A percentile compares a stretch with the other conserved stretches of the same genome.
Evolutionary conservation across 2,113 vertebrate genomes (phyloP).

Genomic region (Pycnonotus jocosus): DNA sequence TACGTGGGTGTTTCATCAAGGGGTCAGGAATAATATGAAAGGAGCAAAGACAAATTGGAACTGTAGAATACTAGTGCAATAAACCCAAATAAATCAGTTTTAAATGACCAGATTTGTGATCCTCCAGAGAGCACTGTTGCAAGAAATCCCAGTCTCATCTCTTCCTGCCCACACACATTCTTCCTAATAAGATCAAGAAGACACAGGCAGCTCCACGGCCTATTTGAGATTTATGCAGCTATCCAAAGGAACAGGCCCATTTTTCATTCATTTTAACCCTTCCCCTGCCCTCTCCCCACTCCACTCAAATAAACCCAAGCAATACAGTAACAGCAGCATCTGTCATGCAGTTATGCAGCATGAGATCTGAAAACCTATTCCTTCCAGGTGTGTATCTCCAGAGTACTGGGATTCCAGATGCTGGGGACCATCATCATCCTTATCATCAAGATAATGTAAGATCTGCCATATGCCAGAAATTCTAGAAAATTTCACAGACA

Average conservation of each 20-base stretch:
- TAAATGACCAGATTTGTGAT: constrained; percentile 52
- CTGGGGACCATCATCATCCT: neutral
- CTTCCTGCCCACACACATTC: constrained; percentile 9
- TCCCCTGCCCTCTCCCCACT: neutral
- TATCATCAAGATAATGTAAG: neutral
- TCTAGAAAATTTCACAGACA: neutral
- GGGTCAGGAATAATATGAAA: constrained; percentile 60
- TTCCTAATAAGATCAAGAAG: constrained; percentile 48
- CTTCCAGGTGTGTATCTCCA: neutral
- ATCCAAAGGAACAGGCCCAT: neutral
- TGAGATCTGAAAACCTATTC: neutral
- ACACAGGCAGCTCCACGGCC: neutral
- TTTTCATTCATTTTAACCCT: neutral
- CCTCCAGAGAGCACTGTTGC: constrained; percentile 28
- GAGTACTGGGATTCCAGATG: neutral
- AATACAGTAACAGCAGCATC: neutral
- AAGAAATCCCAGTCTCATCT: constrained; percentile 27
- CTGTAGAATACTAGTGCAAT: constrained; percentile 21
- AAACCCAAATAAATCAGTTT: constrained; percentile 58
- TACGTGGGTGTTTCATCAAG: constrained; percentile 31
- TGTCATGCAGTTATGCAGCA: neutral
- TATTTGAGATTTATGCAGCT: neutral
- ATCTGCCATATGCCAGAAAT: neutral
- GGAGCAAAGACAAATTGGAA: constrained; percentile 47
- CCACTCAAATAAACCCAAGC: neutral